Evolutionary conservation across 1,140 invertebrate genomes (phyloP), one percentile per base, ranked within the genome.

Genomic region (Lanistes nyassanus): DNA sequence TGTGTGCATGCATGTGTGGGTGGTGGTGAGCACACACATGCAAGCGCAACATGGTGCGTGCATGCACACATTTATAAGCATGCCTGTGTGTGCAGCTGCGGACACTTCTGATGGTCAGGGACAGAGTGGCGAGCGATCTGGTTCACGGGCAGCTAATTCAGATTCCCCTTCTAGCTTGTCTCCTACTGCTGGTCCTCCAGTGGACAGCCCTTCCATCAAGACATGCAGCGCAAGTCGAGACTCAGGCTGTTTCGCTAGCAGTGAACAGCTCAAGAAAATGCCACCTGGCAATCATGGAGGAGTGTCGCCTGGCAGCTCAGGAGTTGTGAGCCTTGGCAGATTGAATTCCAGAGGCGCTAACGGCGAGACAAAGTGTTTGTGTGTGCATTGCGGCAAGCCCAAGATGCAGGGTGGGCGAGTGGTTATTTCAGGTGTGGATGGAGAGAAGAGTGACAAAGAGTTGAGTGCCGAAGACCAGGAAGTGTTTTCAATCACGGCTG

Each of bases 211-310:
- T 26, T n/a, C 55, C 5, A 51, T 47, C 47, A 79, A 76, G 68
- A 72, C 79, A 42, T 76, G 72, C 42, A 76, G 73, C 36, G 77
- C 78, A 53, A 83, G 84, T 77, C 78, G 83, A 51, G 86, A 86
- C 68, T 86, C 85, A 23, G 86, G 86, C 26, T 86, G 85, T 68
- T 87, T 85, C 77, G 83, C 83, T 69, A 83, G 85, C 51, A 79
- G 78, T 76, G 84, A 84, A 69, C 79, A 76, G 26, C 60, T 76
- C 9, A 73, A 74, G 29, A 75, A 74, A 31, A 39, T 67, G n/a
- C 36, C 37, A 60, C 9, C 53, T 26, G 70, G 62, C 19, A 36
- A 34, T n/a, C 71, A 55, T 4, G 73, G 65, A 1, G 70, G 58
- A 34, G 55, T 39, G n/a, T 60, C 36, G 0, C 56, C 39, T 11